These are phyloP conservation scores for Drosophila koepferae DNA, from an alignment of 2,888 invertebrate species.

Conservation along the genomic window DNA sequence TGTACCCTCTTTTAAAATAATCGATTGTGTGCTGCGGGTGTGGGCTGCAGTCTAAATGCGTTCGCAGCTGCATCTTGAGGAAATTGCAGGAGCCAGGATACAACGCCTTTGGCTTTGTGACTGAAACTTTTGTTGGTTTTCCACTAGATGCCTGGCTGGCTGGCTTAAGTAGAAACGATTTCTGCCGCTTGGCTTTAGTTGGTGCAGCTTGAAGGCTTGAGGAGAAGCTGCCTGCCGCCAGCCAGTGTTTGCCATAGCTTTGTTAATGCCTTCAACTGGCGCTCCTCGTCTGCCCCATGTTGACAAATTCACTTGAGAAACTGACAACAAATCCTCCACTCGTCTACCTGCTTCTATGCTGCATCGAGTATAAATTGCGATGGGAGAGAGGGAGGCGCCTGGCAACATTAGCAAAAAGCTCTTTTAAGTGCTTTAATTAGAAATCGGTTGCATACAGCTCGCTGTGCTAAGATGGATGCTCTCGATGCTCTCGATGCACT, in stretches of 20 bases:
- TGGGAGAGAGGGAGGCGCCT: not conserved
- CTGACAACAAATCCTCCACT: constrained; percentile 33
- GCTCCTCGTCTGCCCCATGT: constrained; percentile 42
- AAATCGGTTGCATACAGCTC: constrained; percentile 9
- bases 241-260: constrained; percentile 18
- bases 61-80: constrained; percentile 47
- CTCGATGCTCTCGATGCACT: not conserved
- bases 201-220: constrained; percentile 16
- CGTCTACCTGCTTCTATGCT: constrained; percentile 9
- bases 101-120: constrained; percentile 59
- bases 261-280: constrained; percentile 16
- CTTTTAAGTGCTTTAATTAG: constrained; percentile 47
- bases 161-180: constrained; percentile 49
- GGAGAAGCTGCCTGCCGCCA: constrained; percentile 5
- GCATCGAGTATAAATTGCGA: not conserved
- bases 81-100: constrained; percentile 41
- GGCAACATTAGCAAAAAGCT: constrained; percentile 35
- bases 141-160: constrained; percentile 18
- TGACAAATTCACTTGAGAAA: constrained; percentile 53
- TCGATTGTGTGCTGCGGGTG: constrained; percentile 16
- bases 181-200: constrained; percentile 45
- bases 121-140: constrained; percentile 45
- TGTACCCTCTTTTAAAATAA: constrained; percentile 28
- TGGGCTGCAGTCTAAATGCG: constrained; percentile 36
- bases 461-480: not conserved